A percentile compares a stretch with the other conserved stretches of the same genome.
phyloP scores from a whole-genome alignment of 2,113 vertebrate genomes.

The Tachysurus fulvidraco region DNA sequence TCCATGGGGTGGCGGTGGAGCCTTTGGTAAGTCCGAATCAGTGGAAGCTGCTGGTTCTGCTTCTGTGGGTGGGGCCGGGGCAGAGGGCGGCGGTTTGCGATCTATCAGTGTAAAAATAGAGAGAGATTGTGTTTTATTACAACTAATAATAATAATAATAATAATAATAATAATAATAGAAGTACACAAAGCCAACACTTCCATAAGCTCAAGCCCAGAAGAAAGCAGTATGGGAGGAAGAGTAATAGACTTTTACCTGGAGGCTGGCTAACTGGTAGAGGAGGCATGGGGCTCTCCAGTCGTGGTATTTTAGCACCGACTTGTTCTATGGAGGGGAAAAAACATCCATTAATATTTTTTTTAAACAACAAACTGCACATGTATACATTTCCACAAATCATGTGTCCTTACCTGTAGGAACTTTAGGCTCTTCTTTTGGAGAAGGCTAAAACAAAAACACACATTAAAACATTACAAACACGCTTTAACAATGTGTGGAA shows the following conservation, averaged over 20 bases:
- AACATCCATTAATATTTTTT: background rate
- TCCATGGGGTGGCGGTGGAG: conserved; percentile 86
- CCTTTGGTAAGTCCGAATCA: conserved; percentile 81
- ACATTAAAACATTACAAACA: conserved; percentile 2
- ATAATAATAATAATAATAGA: no score
- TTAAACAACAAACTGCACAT: background rate
- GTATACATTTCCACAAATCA: background rate
- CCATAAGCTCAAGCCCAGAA: background rate
- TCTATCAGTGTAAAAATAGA: conserved; percentile 70
- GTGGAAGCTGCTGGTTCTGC: conserved; percentile 72
- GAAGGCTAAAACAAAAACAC: conserved; percentile 74
- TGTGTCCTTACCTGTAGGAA: conserved; percentile 76
- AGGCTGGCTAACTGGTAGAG: conserved; percentile 85
- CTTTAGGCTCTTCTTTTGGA: conserved; percentile 92
- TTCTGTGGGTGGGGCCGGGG: conserved; percentile 75
- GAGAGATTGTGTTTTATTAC: background rate
- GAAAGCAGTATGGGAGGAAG: background rate
- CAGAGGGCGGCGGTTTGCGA: conserved; percentile 80
- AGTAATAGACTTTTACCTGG: conserved; percentile 77
- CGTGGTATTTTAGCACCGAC: conserved; percentile 90
- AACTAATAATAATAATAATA: conserved; percentile 8
- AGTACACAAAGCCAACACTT: background rate
- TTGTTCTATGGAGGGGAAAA: conserved; percentile 75
- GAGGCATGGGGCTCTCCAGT: conserved; percentile 89
- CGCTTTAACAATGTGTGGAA: background rate